A percentile compares a stretch with the other conserved stretches of the same genome.
phyloP scores from a whole-genome alignment of 2,888 invertebrate species.

The Linyphia triangularis region DNA sequence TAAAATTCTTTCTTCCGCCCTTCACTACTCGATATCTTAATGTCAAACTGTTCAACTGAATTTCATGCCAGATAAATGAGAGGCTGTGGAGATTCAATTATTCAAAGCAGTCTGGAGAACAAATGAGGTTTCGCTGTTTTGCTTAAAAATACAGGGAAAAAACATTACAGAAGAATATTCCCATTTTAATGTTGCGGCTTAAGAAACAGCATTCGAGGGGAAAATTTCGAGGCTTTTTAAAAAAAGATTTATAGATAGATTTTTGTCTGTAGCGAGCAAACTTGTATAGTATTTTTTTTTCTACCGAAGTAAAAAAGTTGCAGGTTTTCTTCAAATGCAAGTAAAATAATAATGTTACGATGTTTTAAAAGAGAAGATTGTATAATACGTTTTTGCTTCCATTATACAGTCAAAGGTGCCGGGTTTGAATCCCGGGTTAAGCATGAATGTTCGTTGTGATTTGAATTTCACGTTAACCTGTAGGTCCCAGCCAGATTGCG shows the following conservation, averaged over 20 bases:
- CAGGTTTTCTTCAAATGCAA: no score
- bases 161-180: slow-evolving; percentile 34
- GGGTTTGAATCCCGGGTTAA: no score
- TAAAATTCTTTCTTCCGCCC: background rate
- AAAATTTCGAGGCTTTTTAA: slow-evolving; percentile 40
- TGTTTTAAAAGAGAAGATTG: no score
- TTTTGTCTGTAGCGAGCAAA: background rate
- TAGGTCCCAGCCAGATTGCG: no score
- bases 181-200: slow-evolving; percentile 48
- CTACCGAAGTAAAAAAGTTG: no score
- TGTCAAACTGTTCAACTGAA: slow-evolving; percentile 50
- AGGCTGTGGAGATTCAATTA: slow-evolving; percentile 54
- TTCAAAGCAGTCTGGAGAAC: slow-evolving; percentile 57
- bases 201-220: slow-evolving; percentile 14
- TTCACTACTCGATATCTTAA: slow-evolving; percentile 10
- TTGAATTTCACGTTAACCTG: no score
- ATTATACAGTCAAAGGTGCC: no score
- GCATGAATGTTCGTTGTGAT: no score
- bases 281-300: no score
- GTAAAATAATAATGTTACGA: no score
- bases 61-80: slow-evolving; percentile 1
- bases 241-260: background rate
- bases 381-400: no score
- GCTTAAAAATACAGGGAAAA: slow-evolving; percentile 27
- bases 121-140: slow-evolving; percentile 49